Evolutionary conservation across 1,140 invertebrate genomes (phyloP), one percentile per base, ranked within the genome.

Genomic region (Zaprionus lachaisei): DNA sequence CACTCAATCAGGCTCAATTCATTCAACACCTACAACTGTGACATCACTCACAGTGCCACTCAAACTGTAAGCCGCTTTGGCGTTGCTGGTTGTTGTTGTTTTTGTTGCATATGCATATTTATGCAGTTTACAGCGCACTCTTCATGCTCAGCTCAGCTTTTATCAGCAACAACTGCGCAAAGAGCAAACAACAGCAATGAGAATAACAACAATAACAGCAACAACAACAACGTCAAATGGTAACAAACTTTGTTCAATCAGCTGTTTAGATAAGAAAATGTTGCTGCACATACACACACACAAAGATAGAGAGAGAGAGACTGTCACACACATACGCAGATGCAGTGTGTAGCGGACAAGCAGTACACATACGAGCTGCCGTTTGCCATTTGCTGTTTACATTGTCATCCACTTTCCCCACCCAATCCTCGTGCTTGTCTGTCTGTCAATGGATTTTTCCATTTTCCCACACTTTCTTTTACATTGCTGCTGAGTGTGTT

Each of bases 221-320:
- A 79, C 60, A 66, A 64, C 69, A 65, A 67, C 49, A 20, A 41
- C 64, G 14, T 31, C 24, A 61, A 79, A 70, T 72, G 70, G 77
- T 69, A 66, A 74, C 72, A 87, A 87, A 87, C 81, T 87, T 87
- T 87, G 84, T 89, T 89, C 83, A 87, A 87, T 87, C 83, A 87
- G 84, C 20, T 41, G 38, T 41, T 41, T 41, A 41, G 38, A 41
- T 41, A 41, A n/a, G 38, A 41, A 41, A 41, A 41, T 41, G 38
- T 41, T 41, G 38, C 38, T 41, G 38, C 38, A 41, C 77, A 31
- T 7, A 31, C 28, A 31, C 6, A 7, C 6, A 26, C 26, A 6
- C 26, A 26, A 26, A 26, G 26, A 20, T 0, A 24, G 0, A 28
- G 6, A 28, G 28, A 7, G 28, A 31, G 28, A 31, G 28, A 31